Evolutionary conservation across 2,888 invertebrate genomes (phyloP), one percentile per base, ranked within the genome.

Genomic region (Bellardia pandia): DNA sequence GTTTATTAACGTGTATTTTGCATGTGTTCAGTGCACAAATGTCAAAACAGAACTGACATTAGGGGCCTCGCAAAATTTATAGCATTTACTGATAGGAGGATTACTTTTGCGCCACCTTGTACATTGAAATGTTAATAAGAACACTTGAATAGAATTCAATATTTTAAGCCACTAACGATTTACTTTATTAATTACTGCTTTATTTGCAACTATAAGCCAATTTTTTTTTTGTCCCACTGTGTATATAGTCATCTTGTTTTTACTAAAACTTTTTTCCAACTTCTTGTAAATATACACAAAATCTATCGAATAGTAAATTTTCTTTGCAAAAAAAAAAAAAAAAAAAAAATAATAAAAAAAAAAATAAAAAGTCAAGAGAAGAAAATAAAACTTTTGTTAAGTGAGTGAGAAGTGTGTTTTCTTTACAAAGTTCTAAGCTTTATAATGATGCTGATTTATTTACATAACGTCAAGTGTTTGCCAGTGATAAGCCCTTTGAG

Each of bases 391-490:
- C 66, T 79, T 86, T 74, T 75, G 16, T 77, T 53, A 42, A 86
- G 75, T 72, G 80, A 84, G 68, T 69, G 74, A 77, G 69, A 87
- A 78, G 84, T 77, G 60, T 76, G 56, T 77, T 77, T 77, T 84
- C 66, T 13, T 84, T 66, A 5, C 30, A 69, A 77, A 75, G 33
- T 86, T 75, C 62, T 69, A 56, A 40, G 58, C 45, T 80, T 80
- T 76, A 74, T 72, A 80, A 76, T 77, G 77, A 84, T 81, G 84
- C 68, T 87, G 86, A 87, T 87, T 87, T 87, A 87, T 87, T 87
- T 87, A 81, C 83, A 84, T 56, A 81, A 69, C 72, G 68, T 77
- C 84, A 87, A 84, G 80, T 81, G 84, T 81, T 84, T 81, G 77
- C 60, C 51, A 60, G 68, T 51, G 78, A 85, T 79, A 85, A 85